Evolutionary conservation across 2,888 invertebrate genomes (phyloP).

Genomic region (Drosophila borealis): DNA sequence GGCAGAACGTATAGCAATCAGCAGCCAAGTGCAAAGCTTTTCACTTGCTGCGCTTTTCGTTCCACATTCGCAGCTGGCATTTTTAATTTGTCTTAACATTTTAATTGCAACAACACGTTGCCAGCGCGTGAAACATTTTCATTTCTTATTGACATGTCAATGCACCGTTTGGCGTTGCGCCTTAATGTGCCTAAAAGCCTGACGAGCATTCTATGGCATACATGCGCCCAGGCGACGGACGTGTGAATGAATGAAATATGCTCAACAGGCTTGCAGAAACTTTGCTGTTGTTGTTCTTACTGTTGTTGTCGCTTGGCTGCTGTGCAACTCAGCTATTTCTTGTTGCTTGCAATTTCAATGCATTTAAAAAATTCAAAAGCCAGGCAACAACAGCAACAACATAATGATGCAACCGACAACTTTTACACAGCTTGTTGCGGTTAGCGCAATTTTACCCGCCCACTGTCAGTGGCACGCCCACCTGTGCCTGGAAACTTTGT

Average conservation of each 20-base stretch:
- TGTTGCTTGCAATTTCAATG: slow-evolving; percentile 49
- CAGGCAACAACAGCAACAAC: slow-evolving; percentile 21
- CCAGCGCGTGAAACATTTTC: slow-evolving; percentile 47
- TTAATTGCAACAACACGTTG: slow-evolving; percentile 66
- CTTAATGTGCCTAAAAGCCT: slow-evolving; percentile 55
- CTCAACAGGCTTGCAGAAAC: slow-evolving; percentile 43
- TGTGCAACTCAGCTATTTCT: slow-evolving; percentile 39
- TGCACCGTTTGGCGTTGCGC: slow-evolving; percentile 40
- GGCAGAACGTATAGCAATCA: slow-evolving; percentile 55
- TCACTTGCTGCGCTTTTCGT: slow-evolving; percentile 54
- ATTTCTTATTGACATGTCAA: slow-evolving; percentile 71
- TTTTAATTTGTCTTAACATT: slow-evolving; percentile 78
- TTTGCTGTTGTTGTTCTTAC: slow-evolving; percentile 13
- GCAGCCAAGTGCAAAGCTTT: slow-evolving; percentile 69
- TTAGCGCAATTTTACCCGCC: slow-evolving; percentile 11
- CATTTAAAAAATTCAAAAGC: slow-evolving; percentile 66
- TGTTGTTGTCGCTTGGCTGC: slow-evolving; percentile 21
- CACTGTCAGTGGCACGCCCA: not conserved
- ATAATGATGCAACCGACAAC: slow-evolving; percentile 6
- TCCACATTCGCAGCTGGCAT: slow-evolving; percentile 49
- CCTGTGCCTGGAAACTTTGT: slow-evolving; percentile 37
- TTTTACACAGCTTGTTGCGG: slow-evolving; percentile 25
- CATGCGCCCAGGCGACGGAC: slow-evolving; percentile 22
- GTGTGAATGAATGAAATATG: slow-evolving; percentile 57
- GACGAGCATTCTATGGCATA: slow-evolving; percentile 36